These are phyloP conservation scores for Nemopilema nomurai DNA, from an alignment of 30 jellyfish, hydroid and myxozoan species.

Conservation along the genomic window DNA sequence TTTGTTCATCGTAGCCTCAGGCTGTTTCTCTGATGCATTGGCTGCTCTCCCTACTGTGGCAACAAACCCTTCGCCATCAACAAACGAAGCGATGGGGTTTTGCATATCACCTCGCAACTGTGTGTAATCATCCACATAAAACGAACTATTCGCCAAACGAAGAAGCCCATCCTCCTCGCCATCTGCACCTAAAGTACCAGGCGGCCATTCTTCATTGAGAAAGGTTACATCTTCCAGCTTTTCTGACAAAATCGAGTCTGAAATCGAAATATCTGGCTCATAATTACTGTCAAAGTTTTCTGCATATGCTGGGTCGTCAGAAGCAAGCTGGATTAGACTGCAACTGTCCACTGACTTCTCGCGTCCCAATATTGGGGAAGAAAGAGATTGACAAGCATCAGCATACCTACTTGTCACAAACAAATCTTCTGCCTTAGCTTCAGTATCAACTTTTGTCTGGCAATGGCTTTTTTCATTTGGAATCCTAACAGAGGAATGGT, in stretches of 20 bases:
- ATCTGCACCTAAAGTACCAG: too few relatives aligned
- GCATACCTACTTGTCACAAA: too few relatives aligned
- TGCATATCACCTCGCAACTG: conserved; percentile 21
- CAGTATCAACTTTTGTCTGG: too few relatives aligned
- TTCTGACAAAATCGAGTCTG: background rate
- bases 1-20: conserved; percentile 51
- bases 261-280: background rate
- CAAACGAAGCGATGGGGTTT: background rate
- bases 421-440: too few relatives aligned
- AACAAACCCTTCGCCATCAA: background rate
- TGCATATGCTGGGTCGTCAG: background rate
- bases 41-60: conserved; percentile 7
- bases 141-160: conserved; percentile 8
- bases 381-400: too few relatives aligned
- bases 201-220: too few relatives aligned
- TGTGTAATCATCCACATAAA: conserved; percentile 42
- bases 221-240: background rate
- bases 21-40: conserved; percentile 39
- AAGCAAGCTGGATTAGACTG: too few relatives aligned
- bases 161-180: background rate
- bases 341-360: too few relatives aligned
- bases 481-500: too few relatives aligned
- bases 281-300: background rate
- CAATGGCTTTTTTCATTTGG: too few relatives aligned
- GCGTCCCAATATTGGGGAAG: too few relatives aligned